Evolutionary conservation across 2,797 vertebrate species (phyloP), one percentile per base, ranked within the genome.

Genomic region (Aphelocoma californica): DNA sequence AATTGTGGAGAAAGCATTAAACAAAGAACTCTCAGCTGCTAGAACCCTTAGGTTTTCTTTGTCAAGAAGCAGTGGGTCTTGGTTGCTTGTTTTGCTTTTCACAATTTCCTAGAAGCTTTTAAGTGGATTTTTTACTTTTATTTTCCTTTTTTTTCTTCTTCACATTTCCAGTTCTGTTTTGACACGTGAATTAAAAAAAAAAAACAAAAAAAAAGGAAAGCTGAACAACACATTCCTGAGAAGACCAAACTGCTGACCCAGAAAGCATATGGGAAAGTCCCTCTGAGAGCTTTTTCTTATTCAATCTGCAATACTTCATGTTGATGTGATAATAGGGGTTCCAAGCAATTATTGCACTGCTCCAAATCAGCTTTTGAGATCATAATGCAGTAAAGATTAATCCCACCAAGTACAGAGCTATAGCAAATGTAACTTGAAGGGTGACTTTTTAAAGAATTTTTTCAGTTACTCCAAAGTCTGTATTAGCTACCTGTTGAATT

Each of bases 171-270:
- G 17, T 19, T 67, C 61, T 75, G 14, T 48, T 86, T 82, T 47
- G 70, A 66, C 6, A 50, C 4, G 19, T 25, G n/a, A 77, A 53
- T 20, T 21, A 29, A 24, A 48, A 31, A 57, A 48, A 31, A 57
- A 61, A 67, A 69, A 29, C 29, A 51, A 47, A 24, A 32, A 18
- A 48, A n/a, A 48, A 48, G 14, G 18, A 28, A 93, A 67, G 54
- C 51, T 83, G 56, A 91, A 88, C 40, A 73, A 5, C 83, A 92
- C 82, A 88, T 86, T 88, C 83, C 91, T 82, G 74, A 91, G 44
- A 73, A 79, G 64, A 80, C 18, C 56, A 91, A 92, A 91, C 64
- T 82, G 58, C 65, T 87, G 94, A 89, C 60, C 81, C 86, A 77
- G 78, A 92, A 95, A 88, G 42, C 23, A 62, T 17, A 69, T 44